Evolutionary conservation across 2,797 vertebrate genomes (phyloP).

Genomic region (Hipposideros larvatus): DNA sequence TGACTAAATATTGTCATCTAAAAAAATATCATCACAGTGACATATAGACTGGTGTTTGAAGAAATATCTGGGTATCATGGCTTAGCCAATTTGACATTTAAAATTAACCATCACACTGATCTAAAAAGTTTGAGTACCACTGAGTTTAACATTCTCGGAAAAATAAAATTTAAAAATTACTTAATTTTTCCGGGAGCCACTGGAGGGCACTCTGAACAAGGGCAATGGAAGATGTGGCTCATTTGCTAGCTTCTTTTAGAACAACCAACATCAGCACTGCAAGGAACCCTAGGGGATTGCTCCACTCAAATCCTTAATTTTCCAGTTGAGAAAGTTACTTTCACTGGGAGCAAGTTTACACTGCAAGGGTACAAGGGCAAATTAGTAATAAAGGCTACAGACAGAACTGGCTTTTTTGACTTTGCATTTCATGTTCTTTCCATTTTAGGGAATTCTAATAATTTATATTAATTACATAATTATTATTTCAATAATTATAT

Average conservation of each 20-base stretch:
- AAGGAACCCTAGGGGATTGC: neutral
- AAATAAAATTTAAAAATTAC: neutral
- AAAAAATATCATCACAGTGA: neutral
- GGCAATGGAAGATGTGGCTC: neutral
- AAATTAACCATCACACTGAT: neutral
- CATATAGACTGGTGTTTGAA: neutral
- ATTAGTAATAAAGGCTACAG: neutral
- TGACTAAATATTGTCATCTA: neutral
- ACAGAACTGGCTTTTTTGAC: neutral
- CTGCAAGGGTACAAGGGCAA: too few relatives aligned
- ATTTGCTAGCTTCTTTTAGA: neutral
- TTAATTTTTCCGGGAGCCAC: slow-evolving; percentile 38
- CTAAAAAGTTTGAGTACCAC: neutral
- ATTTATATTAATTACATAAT: neutral
- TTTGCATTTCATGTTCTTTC: neutral
- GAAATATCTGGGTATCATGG: neutral
- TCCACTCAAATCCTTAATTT: neutral
- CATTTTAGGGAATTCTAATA: neutral
- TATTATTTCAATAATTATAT: neutral
- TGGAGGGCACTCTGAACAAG: slow-evolving; percentile 75
- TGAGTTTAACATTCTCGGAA: neutral
- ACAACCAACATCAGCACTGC: too few relatives aligned
- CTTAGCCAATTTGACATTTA: neutral
- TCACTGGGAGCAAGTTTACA: neutral
- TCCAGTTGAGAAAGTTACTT: neutral